Conservation (phyloP, 2,113 vertebrate species). For the Turdus rufiventris region DNA sequence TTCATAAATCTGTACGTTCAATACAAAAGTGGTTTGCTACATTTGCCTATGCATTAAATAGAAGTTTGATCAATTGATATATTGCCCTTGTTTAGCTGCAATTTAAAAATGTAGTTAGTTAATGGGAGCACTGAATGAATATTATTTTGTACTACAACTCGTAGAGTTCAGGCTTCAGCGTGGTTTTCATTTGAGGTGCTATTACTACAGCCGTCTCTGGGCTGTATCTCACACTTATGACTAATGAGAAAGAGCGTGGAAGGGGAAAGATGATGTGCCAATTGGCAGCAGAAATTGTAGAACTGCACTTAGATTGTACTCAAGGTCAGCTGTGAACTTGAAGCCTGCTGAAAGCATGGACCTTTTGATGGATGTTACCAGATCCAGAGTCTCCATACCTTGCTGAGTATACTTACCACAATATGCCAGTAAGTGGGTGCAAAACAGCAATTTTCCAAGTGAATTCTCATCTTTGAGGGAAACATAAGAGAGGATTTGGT, state of each 20-base stretch:
- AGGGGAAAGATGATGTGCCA: not conserved
- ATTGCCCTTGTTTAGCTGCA: not conserved
- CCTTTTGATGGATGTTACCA: rapidly evolving
- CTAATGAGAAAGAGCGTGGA: not conserved
- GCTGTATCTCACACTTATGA: not conserved
- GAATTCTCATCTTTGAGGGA: not conserved
- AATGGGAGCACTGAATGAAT: not conserved
- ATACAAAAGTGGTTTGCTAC: not conserved
- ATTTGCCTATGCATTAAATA: not conserved
- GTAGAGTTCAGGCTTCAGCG: not conserved
- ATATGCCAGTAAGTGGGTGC: not conserved
- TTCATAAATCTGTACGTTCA: not conserved
- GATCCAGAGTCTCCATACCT: not conserved
- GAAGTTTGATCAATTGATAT: not conserved
- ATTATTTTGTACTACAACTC: not conserved
- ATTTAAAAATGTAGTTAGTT: not conserved
- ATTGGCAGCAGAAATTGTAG: not conserved
- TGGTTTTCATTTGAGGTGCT: not conserved
- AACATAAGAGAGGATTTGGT: not conserved
- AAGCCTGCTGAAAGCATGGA: not conserved
- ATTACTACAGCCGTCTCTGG: not conserved
- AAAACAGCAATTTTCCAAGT: not conserved
- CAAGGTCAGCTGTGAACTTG: not conserved
- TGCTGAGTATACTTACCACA: not conserved
- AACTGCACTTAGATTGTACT: not conserved